Evolutionary conservation across 2,888 invertebrate species (phyloP), one percentile per base, ranked within the genome.

Genomic region (Julus scandinavius): DNA sequence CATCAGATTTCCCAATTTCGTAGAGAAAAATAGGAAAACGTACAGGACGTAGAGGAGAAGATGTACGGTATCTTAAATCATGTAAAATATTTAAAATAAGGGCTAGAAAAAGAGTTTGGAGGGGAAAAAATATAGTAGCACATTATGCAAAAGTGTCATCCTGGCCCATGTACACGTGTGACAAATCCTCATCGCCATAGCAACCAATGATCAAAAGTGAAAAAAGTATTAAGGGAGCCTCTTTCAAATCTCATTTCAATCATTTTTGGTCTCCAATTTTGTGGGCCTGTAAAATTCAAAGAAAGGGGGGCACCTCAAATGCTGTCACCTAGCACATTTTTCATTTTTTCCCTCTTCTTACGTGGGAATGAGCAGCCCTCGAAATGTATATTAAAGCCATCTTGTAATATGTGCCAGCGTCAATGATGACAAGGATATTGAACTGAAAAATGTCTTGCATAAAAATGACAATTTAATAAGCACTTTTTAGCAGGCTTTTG

Each of bases 231-330:
- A 41, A 85, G 41, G 85, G 41, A 85, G 49, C 85, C 41, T 85
- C 85, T 85, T 85, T 85, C 49, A 85, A 85, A 85, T 49, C 85
- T 85, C 45, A 85, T 85, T 85, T 49, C 41, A 85, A 85, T 85
- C 85, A 85, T 72, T 72, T 72, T 72, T 72, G 72, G 72, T 72
- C 72, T 29, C 72, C 72, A 72, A 72, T 72, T 72, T 72, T 29
- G 72, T n/a, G 72, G 72, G 72, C 72, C 72, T 72, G 29, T n/a
- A 9, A 72, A 72, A 72, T 29, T 72, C 72, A 72, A 29, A 72
- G 72, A 72, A 29, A 20, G 72, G 29, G 72, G 72, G 72, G 29
- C 72, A 72, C 72, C 72, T 29, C 29, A 20, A 11, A 72, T 29
- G 72, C 72, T 72, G 72, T 72, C 72, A 72, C 72, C 72, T 72